Evolutionary conservation across 1,140 invertebrate species (phyloP).

Genomic region (Anoplolepis gracilipes): DNA sequence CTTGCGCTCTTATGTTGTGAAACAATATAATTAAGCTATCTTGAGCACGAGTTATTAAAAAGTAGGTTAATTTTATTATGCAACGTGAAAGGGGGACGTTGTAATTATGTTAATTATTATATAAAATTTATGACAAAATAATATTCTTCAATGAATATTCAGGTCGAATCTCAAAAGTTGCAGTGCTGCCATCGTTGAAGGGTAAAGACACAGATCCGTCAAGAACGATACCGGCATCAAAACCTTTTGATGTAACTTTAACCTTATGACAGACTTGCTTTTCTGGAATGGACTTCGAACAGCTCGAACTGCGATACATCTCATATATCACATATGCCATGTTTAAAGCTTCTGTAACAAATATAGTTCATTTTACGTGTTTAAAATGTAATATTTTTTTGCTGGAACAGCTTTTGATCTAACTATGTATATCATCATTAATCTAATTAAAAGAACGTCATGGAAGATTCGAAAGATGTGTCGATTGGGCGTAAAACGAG

Average conservation of each 20-base stretch:
- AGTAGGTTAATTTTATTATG: not conserved
- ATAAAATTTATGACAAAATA: conserved; percentile 4
- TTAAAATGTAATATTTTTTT: not conserved
- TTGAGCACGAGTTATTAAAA: not conserved
- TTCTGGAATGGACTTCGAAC: not conserved
- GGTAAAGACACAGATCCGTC: conserved; percentile 65
- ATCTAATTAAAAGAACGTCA: not conserved
- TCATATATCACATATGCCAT: conserved; percentile 69
- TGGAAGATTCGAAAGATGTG: not conserved
- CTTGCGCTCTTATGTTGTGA: too few relatives aligned
- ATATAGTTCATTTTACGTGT: not conserved
- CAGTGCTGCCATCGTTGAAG: conserved; percentile 67
- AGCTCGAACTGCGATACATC: not conserved
- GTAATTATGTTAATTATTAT: not conserved
- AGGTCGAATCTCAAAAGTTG: conserved; percentile 64
- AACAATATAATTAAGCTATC: not conserved
- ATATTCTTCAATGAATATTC: conserved; percentile 63
- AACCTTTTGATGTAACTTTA: conserved; percentile 61
- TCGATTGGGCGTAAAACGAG: not conserved
- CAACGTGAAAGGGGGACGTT: not conserved
- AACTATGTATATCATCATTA: not conserved
- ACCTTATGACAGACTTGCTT: conserved; percentile 47
- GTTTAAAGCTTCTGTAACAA: conserved; percentile 57
- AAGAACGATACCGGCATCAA: conserved; percentile 62
- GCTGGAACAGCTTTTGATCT: not conserved